Evolutionary conservation across 1,140 invertebrate genomes (phyloP).

Genomic region (Lanistes nyassanus): DNA sequence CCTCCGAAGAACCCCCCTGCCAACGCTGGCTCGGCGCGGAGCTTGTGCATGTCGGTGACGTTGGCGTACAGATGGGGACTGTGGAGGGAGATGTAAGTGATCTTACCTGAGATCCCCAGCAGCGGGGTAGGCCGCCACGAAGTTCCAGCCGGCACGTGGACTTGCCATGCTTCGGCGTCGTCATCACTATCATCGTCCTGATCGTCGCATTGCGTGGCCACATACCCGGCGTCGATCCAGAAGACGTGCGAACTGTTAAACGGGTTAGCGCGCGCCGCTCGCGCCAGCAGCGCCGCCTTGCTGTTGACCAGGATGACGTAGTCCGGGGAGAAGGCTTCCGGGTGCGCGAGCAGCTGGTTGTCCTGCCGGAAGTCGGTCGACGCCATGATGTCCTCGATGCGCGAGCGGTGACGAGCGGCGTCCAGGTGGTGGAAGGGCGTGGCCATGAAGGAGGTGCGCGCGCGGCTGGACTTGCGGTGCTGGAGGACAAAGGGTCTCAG

Average conservation of each 20-base stretch:
- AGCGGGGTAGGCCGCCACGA: not conserved
- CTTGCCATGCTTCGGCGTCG: not conserved
- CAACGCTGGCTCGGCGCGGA: slow-evolving; percentile 12
- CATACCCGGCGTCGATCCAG: slow-evolving; percentile 48
- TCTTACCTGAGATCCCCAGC: not conserved
- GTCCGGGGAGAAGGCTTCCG: slow-evolving; percentile 38
- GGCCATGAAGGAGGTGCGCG: not conserved
- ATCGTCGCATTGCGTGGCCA: too few species aligned
- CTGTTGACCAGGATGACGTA: slow-evolving; percentile 44
- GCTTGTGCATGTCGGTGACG: slow-evolving; percentile 25
- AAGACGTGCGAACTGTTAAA: slow-evolving; percentile 39
- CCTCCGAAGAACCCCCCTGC: slow-evolving; percentile 38
- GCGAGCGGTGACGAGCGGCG: slow-evolving; percentile 17
- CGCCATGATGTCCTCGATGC: slow-evolving; percentile 27
- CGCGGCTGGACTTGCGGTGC: not conserved
- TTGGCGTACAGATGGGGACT: not conserved
- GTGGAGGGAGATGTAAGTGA: slow-evolving; percentile 9
- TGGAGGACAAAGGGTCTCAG: not conserved
- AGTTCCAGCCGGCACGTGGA: slow-evolving; percentile 2
- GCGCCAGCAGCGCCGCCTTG: slow-evolving; percentile 36
- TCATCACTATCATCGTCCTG: slow-evolving; percentile 19
- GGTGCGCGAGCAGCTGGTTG: slow-evolving; percentile 33
- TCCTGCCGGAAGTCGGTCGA: slow-evolving; percentile 29
- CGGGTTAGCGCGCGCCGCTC: slow-evolving; percentile 22
- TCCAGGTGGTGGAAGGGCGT: not conserved